Conservation (phyloP, 1,140 invertebrate species). For the Goniozus legneri region DNA sequence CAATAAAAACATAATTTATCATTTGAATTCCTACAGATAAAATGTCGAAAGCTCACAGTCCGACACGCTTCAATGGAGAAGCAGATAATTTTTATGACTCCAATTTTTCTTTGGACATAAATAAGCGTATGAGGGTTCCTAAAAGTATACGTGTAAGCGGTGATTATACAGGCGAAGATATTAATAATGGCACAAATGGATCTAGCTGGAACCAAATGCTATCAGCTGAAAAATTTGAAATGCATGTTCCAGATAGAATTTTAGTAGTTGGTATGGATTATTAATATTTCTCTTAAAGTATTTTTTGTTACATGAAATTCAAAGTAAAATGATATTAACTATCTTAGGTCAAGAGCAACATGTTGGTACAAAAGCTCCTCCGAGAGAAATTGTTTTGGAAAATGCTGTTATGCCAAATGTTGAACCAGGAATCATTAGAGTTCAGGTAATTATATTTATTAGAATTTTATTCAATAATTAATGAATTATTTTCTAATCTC, state of each 20-base stretch:
- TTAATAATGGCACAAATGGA: slow-evolving; percentile 56
- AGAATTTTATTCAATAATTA: neutral
- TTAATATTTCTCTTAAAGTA: slow-evolving; percentile 6
- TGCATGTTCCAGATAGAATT: slow-evolving; percentile 89
- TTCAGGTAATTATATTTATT: slow-evolving; percentile 54
- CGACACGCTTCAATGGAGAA: slow-evolving; percentile 60
- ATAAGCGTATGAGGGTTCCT: slow-evolving; percentile 74
- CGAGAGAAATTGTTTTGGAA: slow-evolving; percentile 79
- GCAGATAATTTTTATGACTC: slow-evolving; percentile 67
- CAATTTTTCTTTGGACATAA: slow-evolving; percentile 71
- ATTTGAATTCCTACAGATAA: too few species aligned
- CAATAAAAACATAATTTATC: too few species aligned
- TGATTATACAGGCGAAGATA: slow-evolving; percentile 62
- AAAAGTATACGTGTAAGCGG: slow-evolving; percentile 72
- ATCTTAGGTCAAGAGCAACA: slow-evolving; percentile 73
- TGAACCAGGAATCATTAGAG: slow-evolving; percentile 68
- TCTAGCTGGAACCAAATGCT: slow-evolving; percentile 61
- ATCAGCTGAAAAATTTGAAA: slow-evolving; percentile 70
- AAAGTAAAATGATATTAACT: slow-evolving; percentile 12
- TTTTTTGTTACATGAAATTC: slow-evolving; percentile 5
- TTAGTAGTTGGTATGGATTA: slow-evolving; percentile 66
- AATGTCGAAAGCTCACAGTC: slow-evolving; percentile 61
- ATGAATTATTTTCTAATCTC: slow-evolving; percentile 2
- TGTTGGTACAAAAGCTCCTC: slow-evolving; percentile 74
- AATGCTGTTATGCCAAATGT: slow-evolving; percentile 72